Evolutionary conservation across 2,113 vertebrate species (phyloP), one percentile per base, ranked within the genome.

Genomic region (Osmerus mordax): DNA sequence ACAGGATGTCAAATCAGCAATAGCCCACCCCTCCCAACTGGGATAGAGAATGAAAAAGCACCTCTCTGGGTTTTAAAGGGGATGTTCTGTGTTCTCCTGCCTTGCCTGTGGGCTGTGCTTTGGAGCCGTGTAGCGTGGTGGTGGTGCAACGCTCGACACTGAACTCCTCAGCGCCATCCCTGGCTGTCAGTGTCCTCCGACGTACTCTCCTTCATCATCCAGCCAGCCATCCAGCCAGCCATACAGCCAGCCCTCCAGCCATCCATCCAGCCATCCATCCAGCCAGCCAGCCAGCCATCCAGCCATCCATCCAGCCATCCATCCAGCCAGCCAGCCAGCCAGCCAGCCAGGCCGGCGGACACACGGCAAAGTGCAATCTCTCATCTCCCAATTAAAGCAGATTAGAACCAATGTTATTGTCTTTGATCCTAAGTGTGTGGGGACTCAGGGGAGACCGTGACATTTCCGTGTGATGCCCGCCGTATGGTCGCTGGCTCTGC

Each of bases 311-410:
- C 21, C 11, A 53, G 67, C 62, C 21, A 62, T 0, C 23, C 4
- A 7, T 16, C 14, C 66, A 62, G 58, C 23, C 67, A 68, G 23
- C 58, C 66, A 61, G 25, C 29, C 2, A 41, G 7, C 5, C 29
- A 18, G 16, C 9, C 19, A 13, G 70, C 52, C 21, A 69, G 41
- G 41, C 70, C 18, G 15, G 47, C 53, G 71, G 65, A 78, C 65
- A 65, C 56, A 69, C n/a, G n/a, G 15, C 66, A 76, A 64, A 81
- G 69, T 70, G 74, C 79, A 65, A 81, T 86, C 79, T 89, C 87
- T 91, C 86, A 91, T 92, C 87, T 90, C 77, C 84, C 87, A 88
- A 89, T 92, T 91, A 91, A 86, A 85, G 85, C 83, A 85, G 87
- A 91, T 91, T 91, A 90, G 85, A 90, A 89, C 86, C 86, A 84